Conservation (phyloP, 2,888 invertebrate species). For the Eupithecia subumbrata region DNA sequence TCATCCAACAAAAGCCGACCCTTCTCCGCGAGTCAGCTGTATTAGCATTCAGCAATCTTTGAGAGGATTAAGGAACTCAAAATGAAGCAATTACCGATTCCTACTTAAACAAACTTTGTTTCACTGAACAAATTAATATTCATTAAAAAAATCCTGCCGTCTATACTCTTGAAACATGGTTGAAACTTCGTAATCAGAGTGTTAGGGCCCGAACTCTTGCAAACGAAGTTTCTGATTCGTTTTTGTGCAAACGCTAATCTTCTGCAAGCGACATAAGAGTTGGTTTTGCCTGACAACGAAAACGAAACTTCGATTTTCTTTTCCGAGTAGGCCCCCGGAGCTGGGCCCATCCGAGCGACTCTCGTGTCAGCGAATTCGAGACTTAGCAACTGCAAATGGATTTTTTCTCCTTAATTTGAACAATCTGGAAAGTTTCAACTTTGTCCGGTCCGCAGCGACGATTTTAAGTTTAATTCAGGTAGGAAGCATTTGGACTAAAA, state of each 20-base stretch:
- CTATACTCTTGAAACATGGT: conserved; percentile 78
- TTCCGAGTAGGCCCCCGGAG: conserved; percentile 32
- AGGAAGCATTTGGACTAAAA: not conserved
- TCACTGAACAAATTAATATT: conserved; percentile 81
- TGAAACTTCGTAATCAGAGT: conserved; percentile 80
- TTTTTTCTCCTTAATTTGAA: conserved; percentile 69
- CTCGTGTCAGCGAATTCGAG: conserved; percentile 73
- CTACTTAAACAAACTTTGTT: conserved; percentile 77
- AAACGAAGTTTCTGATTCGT: too few relatives aligned
- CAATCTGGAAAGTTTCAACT: conserved; percentile 55
- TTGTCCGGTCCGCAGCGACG: conserved; percentile 50
- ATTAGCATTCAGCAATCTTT: conserved; percentile 61
- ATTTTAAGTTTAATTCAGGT: conserved; percentile 46
- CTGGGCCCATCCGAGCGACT: conserved; percentile 42
- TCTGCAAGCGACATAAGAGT: too few relatives aligned
- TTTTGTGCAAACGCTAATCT: too few relatives aligned
- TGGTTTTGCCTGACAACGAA: too few relatives aligned
- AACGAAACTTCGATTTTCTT: too few relatives aligned
- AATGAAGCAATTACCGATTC: conserved; percentile 78
- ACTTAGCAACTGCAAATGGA: conserved; percentile 70
- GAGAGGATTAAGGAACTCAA: conserved; percentile 67
- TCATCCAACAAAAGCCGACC: conserved; percentile 47
- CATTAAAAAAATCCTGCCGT: conserved; percentile 80
- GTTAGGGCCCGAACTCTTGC: conserved; percentile 41
- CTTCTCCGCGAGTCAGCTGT: conserved; percentile 39